Conservation (phyloP, 2,113 vertebrate genomes). For the Clarias macrocephalus region DNA sequence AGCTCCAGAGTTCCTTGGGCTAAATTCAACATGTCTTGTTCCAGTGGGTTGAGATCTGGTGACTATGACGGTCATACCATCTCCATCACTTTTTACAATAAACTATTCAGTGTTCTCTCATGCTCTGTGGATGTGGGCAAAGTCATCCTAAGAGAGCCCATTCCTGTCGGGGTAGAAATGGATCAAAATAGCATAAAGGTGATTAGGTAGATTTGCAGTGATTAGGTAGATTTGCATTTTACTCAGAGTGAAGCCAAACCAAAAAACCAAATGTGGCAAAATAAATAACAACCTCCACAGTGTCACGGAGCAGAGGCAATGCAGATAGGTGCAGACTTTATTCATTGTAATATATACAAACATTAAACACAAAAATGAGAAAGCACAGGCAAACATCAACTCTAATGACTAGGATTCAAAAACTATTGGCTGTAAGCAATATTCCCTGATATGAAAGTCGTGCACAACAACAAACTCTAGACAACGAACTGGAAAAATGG, state of each 20-base stretch:
- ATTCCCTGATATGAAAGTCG: too few relatives aligned
- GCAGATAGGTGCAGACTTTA: too few relatives aligned
- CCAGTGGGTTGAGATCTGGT: background rate
- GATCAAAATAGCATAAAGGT: background rate
- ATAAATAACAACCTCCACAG: background rate
- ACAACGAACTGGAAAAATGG: too few relatives aligned
- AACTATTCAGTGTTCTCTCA: background rate
- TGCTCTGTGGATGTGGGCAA: background rate
- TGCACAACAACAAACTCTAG: too few relatives aligned
- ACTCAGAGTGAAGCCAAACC: background rate
- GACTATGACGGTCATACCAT: background rate
- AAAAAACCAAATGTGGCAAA: background rate
- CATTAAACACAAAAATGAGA: too few relatives aligned
- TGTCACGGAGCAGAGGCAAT: too few relatives aligned
- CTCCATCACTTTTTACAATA: background rate
- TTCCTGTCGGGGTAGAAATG: background rate
- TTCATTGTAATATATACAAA: too few relatives aligned
- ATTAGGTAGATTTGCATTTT: background rate
- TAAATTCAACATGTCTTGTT: background rate
- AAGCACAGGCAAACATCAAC: too few relatives aligned
- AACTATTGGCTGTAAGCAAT: too few relatives aligned
- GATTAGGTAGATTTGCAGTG: background rate
- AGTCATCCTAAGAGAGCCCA: background rate
- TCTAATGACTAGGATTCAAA: too few relatives aligned
- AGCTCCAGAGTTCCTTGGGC: background rate